Conservation (phyloP, 1,140 invertebrate species). For the Sarcophaga bullata region DNA sequence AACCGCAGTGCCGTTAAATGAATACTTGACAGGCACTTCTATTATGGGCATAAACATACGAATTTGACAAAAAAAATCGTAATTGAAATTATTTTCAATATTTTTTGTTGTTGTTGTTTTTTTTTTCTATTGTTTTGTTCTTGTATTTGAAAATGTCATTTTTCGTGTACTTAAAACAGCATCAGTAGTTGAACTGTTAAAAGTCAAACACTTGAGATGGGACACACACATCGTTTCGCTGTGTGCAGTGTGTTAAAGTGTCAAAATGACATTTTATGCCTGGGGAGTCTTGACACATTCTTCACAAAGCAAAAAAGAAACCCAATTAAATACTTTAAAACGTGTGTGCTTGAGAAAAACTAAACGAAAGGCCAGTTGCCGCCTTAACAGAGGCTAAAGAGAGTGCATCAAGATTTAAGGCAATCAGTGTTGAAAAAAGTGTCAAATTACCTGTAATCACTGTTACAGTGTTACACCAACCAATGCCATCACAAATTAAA, state of each 20-base stretch:
- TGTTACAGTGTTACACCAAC: slow-evolving; percentile 12
- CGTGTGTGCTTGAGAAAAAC: slow-evolving; percentile 22
- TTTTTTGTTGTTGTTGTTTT: background rate
- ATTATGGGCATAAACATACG: background rate
- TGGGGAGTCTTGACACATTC: slow-evolving; percentile 24
- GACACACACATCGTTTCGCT: slow-evolving; percentile 44
- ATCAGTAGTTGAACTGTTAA: background rate
- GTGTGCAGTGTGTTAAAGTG: slow-evolving; percentile 37
- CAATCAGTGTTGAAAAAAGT: slow-evolving; percentile 46
- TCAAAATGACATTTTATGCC: slow-evolving; percentile 46
- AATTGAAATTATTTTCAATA: background rate
- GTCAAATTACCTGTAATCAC: slow-evolving; percentile 47
- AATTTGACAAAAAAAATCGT: background rate
- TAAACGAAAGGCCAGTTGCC: slow-evolving; percentile 17
- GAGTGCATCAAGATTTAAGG: slow-evolving; percentile 35
- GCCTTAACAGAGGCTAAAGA: slow-evolving; percentile 18
- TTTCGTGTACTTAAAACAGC: background rate
- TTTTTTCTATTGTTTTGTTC: no score
- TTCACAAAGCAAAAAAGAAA: background rate
- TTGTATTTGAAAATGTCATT: background rate
- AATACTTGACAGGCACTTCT: background rate
- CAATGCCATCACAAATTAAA: background rate
- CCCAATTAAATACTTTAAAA: background rate
- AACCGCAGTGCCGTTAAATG: background rate
- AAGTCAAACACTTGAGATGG: slow-evolving; percentile 2